These are phyloP conservation scores for Lycocorax pyrrhopterus DNA, from an alignment of 2,113 vertebrate genomes.

Conservation along the genomic window DNA sequence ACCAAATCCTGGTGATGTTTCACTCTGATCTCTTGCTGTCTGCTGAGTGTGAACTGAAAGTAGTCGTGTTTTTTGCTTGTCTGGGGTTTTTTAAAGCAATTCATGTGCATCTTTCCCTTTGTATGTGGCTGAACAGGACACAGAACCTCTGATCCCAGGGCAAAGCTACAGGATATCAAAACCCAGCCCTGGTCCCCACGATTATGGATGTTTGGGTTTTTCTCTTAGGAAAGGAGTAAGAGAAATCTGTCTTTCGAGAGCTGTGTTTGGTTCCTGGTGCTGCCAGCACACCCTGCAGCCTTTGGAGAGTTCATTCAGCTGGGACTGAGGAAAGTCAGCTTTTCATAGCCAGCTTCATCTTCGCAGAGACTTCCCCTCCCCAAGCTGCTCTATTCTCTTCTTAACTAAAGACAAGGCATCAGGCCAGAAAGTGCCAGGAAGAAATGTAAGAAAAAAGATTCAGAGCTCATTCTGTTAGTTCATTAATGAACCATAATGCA, in stretches of 20 bases:
- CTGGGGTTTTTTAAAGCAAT: background rate
- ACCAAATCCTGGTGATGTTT: background rate
- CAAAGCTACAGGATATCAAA: background rate
- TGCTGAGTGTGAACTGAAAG: background rate
- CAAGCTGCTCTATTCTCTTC: background rate
- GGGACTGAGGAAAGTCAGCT: background rate
- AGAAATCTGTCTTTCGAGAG: background rate
- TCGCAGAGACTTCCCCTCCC: background rate
- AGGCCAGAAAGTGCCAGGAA: background rate
- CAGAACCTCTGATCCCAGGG: background rate
- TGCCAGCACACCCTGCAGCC: background rate
- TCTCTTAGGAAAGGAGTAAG: background rate
- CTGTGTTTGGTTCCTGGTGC: background rate
- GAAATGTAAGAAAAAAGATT: background rate
- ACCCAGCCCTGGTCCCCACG: rapidly evolving
- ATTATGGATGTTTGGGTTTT: background rate
- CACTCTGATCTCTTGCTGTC: background rate
- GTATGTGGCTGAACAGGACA: background rate
- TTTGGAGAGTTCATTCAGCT: background rate
- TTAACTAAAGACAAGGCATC: background rate
- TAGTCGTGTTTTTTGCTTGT: rapidly evolving
- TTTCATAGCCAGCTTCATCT: background rate
- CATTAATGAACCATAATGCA: background rate
- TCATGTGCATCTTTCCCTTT: rapidly evolving
- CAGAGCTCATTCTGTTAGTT: background rate